Base-by-base conservation (phyloP, 2,113 vertebrate genomes). In the Felis chaus region DNA sequence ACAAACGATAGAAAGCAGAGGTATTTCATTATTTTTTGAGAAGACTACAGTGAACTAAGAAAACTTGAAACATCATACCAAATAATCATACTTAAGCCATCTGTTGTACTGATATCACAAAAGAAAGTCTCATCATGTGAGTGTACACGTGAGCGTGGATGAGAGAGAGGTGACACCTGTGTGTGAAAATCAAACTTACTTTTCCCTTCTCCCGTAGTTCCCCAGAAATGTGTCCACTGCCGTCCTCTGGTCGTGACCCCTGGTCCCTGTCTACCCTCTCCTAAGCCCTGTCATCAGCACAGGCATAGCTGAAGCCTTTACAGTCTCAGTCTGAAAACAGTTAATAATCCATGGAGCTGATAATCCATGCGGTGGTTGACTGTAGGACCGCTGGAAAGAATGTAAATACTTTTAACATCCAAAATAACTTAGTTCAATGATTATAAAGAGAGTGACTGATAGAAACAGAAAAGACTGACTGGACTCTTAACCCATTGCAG, bases 351-450 rank as follows among this genome's bases (percentile, higher is more conserved):
- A 55, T 36, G n/a, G 48, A 63, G n/a, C 18, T 89, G 78, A 91
- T 94, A 76, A 89, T 85, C 9, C 53, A 23, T 1, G 16, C 45
- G 27, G 33, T 82, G 12, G 91, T 91, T 89, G 39, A 69, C 48
- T 95, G 29, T 90, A 93, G 81, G 55, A 31, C 91, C 78, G 68
- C 65, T 83, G 74, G 41, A 79, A 65, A 93, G 74, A 96, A 92
- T 94, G 76, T 71, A 94, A 97, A 9, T 73, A 50, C 71, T 87
- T 87, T 98, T 93, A 83, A 68, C 45, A 36, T 96, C 97, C 86
- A 86, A 97, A 95, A 95, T 92, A 97, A 79, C 78, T 94, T 91
- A 96, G 68, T 96, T 93, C 79, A 97, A 79, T 95, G 96, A 85
- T 90, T 41, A 61, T 76, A 93, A 66, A 15, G 69, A 97, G 90